Base-by-base conservation (phyloP, 2,797 vertebrate genomes). In the Pyrocephalus nanus region DNA sequence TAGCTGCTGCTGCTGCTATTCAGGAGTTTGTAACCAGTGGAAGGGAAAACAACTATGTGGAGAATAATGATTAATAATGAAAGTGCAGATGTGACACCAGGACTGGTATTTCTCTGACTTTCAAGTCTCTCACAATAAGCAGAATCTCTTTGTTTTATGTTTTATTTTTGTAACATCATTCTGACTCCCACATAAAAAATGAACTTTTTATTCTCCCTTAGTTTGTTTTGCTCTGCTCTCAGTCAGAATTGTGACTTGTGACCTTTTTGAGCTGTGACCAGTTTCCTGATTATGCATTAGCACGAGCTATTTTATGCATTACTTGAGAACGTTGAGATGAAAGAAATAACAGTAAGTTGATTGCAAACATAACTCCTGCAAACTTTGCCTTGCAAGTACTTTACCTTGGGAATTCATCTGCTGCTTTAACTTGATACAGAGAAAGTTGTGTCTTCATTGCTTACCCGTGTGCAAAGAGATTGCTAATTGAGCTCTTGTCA, bases 401-500 rank as follows among this genome's bases (percentile, higher is more conserved):
- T n/a, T 67, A 22, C 65, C 57, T 90, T 64, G 81, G 81, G 87
- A 94, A 95, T 91, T 93, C 29, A 25, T 73, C 69, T 77, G 50
- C 82, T 91, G 65, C 69, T 86, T 81, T 76, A 60, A 60, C 62
- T 66, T 26, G 42, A 26, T 76, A 36, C 36, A 53, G 43, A 53
- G 48, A 43, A 53, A 86, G 11, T 36, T 65, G 40, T 36, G 20
- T 61, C 54, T 69, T 86, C 82, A 11, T 54, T 72, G 73, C 83
- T 84, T 88, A 62, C 54, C 38, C 21, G 0, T 45, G 75, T 61
- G 61, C 82, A n/a, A 82, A 89, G 80, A 43, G 82, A 74, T 29
- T 76, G 79, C 65, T 90, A 92, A 94, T 84, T 75, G 76, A 95
- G 90, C 47, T 88, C 66, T 57, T 90, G 75, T 88, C 82, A 69